Percentiles rank a stretch among this genome's conserved stretches.
These are phyloP conservation scores for Pristionchus maxplancki DNA, from an alignment of 2,888 invertebrate species.

Conservation along the genomic window DNA sequence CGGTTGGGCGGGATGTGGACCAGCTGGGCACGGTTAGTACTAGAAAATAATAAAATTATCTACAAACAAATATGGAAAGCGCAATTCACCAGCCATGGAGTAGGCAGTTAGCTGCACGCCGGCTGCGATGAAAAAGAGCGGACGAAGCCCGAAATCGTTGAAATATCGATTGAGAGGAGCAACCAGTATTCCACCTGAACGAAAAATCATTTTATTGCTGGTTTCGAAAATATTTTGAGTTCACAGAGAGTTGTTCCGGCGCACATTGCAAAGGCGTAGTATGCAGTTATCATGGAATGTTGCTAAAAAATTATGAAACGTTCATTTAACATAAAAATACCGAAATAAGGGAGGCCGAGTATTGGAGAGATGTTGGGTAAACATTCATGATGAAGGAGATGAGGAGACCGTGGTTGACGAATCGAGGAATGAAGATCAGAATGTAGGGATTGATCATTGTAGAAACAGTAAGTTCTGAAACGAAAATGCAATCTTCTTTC, in stretches of 20 bases:
- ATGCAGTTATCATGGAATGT: slow-evolving; percentile 31
- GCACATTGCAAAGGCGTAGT: slow-evolving; percentile 36
- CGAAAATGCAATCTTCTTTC: background rate
- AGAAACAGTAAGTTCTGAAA: background rate
- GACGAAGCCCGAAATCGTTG: slow-evolving; percentile 33
- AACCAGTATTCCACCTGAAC: background rate
- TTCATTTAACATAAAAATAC: too few species aligned
- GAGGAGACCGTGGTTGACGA: background rate
- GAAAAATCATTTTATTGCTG: background rate
- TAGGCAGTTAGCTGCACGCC: background rate
- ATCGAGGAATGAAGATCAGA: slow-evolving; percentile 21
- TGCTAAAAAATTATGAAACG: background rate
- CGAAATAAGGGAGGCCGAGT: slow-evolving; percentile 22
- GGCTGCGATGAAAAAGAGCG: background rate
- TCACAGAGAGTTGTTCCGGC: background rate
- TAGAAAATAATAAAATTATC: background rate
- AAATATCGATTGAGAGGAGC: background rate
- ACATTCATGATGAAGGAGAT: slow-evolving; percentile 34
- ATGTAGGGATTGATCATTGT: background rate
- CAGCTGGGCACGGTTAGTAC: slow-evolving; percentile 14
- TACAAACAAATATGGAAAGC: too few species aligned
- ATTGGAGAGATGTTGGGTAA: slow-evolving; percentile 24
- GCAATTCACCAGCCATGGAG: background rate
- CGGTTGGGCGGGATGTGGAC: background rate
- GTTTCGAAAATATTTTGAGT: background rate